Base-by-base conservation (phyloP, 2,797 vertebrate genomes). In the Gallinago stenura region DNA sequence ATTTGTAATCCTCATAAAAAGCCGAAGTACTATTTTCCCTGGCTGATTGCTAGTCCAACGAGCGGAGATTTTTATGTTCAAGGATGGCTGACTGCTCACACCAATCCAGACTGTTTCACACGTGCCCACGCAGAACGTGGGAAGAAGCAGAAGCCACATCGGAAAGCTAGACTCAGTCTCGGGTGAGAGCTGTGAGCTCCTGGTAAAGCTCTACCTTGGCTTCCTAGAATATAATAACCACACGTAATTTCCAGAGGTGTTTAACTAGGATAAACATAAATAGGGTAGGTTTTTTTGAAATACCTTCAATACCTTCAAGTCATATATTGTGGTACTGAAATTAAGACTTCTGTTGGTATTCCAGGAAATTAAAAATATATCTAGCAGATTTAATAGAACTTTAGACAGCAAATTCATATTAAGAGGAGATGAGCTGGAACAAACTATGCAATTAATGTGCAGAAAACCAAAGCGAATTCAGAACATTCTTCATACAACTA, bases 51-150 rank as follows among this genome's bases (percentile, higher is more conserved):
- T 21, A 51, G n/a, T 8, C 26, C 77, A 83, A 4, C 4, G 12
- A 69, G 24, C 60, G 24, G 2, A 9, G 19, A 69, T 39, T 85
- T 68, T 69, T 19, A 39, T 24, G 48, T 39, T 61, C 37, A 43
- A 69, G 43, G 71, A 31, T 65, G 89, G 45, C 6, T 76, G n/a
- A 33, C 24, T n/a, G 66, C 51, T 92, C 10, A 1, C 31, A 43
- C 18, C 54, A 72, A 9, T 26, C 25, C 72, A 86, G 69, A 66
- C 0, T 15, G 41, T 37, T 68, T 69, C 84, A 70, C 43, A 73
- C 0, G 0, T 14, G 37, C 69, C 57, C 43, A 48, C 1, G 7
- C 19, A 69, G 77, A 80, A 10, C 3, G 0, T 4, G 6, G 57
- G 58, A 72, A 72, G 51, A 51, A 12, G 54, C 31, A 85, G 39